A percentile compares a stretch with the other conserved stretches of the same genome.
Evolutionary conservation across 2,888 invertebrate genomes (phyloP).

Genomic region (Crematogaster levior): DNA sequence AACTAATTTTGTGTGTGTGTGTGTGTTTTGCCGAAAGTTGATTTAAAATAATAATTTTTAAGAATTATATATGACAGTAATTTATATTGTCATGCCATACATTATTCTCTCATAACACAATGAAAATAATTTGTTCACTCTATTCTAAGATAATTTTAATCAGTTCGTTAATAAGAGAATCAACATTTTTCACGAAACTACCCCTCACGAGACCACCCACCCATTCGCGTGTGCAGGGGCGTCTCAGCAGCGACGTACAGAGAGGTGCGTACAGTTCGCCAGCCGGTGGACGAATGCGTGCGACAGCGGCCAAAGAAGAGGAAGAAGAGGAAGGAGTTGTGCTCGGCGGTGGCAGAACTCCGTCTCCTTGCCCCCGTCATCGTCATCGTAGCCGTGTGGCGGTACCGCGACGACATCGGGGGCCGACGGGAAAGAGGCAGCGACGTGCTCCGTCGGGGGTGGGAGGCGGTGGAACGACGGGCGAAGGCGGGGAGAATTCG

Average conservation of each 20-base stretch:
- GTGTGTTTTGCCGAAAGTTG: neutral
- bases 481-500: constrained; percentile 72
- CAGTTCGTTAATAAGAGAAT: neutral
- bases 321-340: constrained; percentile 56
- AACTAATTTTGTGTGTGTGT: no score
- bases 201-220: neutral
- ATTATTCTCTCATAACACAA: constrained; percentile 1
- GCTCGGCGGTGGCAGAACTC: constrained; percentile 50
- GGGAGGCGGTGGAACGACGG: constrained; percentile 59
- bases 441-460: constrained; percentile 38
- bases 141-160: neutral
- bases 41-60: neutral
- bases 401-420: constrained; percentile 60
- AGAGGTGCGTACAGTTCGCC: constrained; percentile 66
- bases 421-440: constrained; percentile 58
- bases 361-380: constrained; percentile 58
- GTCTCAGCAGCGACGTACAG: constrained; percentile 47
- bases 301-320: constrained; percentile 66
- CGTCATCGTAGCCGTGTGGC: constrained; percentile 55
- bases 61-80: neutral
- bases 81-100: constrained; percentile 8
- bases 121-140: neutral
- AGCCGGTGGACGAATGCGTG: constrained; percentile 73
- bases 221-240: constrained; percentile 58
- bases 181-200: constrained; percentile 7